Conservation (phyloP, 2,113 vertebrate genomes). For the Gallinago undulata region DNA sequence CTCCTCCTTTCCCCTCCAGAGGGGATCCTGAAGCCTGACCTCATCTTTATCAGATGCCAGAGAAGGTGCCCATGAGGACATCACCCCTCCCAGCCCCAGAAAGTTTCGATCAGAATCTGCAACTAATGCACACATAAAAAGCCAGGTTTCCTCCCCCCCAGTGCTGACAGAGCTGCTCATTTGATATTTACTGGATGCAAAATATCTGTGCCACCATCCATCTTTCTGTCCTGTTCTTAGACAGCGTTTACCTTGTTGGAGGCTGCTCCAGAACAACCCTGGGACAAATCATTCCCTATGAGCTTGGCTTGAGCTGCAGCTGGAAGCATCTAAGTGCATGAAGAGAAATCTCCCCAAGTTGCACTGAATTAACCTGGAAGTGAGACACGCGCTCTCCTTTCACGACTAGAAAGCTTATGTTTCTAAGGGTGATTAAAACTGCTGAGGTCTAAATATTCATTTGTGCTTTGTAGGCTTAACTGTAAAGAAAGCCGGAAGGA, state of each 20-base stretch:
- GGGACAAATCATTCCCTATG: not conserved
- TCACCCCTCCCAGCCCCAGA: not conserved
- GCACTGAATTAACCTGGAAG: not conserved
- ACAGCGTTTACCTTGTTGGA: not conserved
- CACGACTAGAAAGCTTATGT: not conserved
- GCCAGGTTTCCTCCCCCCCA: not conserved
- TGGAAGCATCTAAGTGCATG: not conserved
- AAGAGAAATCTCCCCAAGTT: not conserved
- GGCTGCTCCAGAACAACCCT: not conserved
- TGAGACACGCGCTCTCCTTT: not conserved
- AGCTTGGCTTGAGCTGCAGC: not conserved
- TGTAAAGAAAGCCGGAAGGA: not conserved
- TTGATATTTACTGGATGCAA: not conserved
- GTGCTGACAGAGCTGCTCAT: not conserved
- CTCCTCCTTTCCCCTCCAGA: not conserved
- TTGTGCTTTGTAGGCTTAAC: not conserved
- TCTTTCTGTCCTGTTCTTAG: slow-evolving; percentile 16
- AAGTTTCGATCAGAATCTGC: not conserved
- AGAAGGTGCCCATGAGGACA: not conserved
- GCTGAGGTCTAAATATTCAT: not conserved
- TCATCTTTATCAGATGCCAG: not conserved
- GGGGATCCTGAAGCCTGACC: not conserved
- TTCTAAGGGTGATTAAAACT: not conserved
- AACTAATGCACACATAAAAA: not conserved
- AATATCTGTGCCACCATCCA: not conserved